phyloP scores from a whole-genome alignment of 2,797 vertebrate species.

The Mastacembelus armatus region DNA sequence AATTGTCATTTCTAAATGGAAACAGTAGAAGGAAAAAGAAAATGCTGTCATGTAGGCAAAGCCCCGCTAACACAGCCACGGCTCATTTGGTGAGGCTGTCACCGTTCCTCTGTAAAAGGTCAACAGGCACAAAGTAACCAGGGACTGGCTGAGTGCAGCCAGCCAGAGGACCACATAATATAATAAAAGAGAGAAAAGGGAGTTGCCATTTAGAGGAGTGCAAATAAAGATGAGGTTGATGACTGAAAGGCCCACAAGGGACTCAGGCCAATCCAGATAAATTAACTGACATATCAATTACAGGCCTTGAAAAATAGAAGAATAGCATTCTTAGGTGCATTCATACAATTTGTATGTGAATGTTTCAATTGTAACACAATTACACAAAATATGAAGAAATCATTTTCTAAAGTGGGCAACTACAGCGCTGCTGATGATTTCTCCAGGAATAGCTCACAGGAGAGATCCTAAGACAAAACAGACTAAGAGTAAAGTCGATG shows the following conservation, averaged over 20 bases:
- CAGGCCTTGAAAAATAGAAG: neutral
- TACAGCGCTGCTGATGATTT: too few species aligned
- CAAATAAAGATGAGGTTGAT: constrained; percentile 1
- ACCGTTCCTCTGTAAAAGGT: constrained; percentile 63
- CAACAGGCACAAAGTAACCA: constrained; percentile 47
- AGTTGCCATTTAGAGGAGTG: constrained; percentile 52
- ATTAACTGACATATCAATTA: neutral
- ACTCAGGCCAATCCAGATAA: constrained; percentile 10
- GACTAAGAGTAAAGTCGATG: neutral
- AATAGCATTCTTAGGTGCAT: neutral
- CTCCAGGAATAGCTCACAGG: too few species aligned
- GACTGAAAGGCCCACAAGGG: constrained; percentile 28
- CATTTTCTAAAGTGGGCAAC: neutral
- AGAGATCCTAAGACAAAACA: neutral
- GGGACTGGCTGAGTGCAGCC: constrained; percentile 46
- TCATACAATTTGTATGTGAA: constrained; percentile 1
- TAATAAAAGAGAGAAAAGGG: constrained; percentile 18
- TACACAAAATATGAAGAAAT: neutral
- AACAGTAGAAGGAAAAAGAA: neutral
- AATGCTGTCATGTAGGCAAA: constrained; percentile 27
- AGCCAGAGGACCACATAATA: constrained; percentile 19
- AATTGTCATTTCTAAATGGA: constrained; percentile 15
- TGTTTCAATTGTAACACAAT: neutral
- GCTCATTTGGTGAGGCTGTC: constrained; percentile 66
- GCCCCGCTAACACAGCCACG: constrained; percentile 17